Percentiles rank a stretch among this genome's conserved stretches.
Conservation (phyloP, 2,888 invertebrate species). For the Sminthurinus aureus region DNA sequence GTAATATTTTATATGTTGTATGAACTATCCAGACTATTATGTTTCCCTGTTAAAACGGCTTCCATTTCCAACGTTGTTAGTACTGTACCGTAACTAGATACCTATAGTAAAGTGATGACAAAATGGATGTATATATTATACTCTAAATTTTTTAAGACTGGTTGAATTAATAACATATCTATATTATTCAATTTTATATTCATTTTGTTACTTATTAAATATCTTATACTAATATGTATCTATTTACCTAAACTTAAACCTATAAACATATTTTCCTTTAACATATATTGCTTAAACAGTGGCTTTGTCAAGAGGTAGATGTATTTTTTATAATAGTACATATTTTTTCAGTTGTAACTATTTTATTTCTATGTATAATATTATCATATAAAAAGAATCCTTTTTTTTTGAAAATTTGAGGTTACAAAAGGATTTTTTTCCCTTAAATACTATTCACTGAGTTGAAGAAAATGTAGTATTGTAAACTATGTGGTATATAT, state of each 20-base stretch:
- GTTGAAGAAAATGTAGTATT: no score
- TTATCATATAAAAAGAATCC: no score
- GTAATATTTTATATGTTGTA: no score
- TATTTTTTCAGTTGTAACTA: not conserved
- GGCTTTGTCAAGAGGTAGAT: constrained; percentile 18
- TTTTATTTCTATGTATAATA: no score
- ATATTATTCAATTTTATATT: not conserved
- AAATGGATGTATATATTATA: not conserved
- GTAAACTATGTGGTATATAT: no score
- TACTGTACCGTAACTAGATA: no score
- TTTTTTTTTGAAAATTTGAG: not conserved
- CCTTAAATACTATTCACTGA: not conserved
- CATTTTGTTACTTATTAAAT: not conserved
- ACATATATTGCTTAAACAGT: constrained; percentile 11
- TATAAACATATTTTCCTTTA: not conserved
- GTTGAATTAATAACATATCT: not conserved
- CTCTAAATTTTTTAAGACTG: not conserved
- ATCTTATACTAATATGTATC: not conserved
- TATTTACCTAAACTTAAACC: not conserved
- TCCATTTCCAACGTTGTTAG: no score
- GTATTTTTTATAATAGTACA: constrained; percentile 10
- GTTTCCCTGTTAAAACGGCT: no score
- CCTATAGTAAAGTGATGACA: no score
- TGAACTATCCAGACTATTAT: no score
- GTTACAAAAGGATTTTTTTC: not conserved